Base-by-base conservation (phyloP, 1,140 invertebrate genomes). In the Sitophilus oryzae region DNA sequence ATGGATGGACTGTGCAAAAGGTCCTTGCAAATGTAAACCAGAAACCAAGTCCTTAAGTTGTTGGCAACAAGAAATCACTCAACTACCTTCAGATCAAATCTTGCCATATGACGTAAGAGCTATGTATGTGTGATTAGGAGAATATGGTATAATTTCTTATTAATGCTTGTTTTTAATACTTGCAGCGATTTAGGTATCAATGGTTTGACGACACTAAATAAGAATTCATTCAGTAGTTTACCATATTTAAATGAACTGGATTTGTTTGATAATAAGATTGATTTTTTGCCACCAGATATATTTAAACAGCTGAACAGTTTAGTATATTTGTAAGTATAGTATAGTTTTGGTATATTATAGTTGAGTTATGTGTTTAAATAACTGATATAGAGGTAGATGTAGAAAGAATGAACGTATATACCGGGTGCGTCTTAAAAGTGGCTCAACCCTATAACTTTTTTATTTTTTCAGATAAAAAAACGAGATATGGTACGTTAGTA, bases 121-220 rank as follows among this genome's bases (percentile, higher is more conserved):
- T 48, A 78, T 89, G 86, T 87, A 71, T 76, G 77, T 43, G 35
- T 30, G 11, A 6, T 6, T 30, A 30, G 5, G 5, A 6, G 25
- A 30, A 10, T 30, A 9, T 23, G 1, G 35, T 23, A 11, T 6
- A 6, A 30, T 30, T 51, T 11, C 38, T 21, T 19, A 44, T 52
- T 15, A 56, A 36, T n/a, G 52, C 45, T 16, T 52, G 51, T 35
- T 79, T 72, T 55, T 66, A 89, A n/a, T n/a, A n/a, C n/a, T n/a
- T n/a, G n/a, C n/a, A n/a, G 87, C 51, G 87, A 90, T 65, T 71
- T 91, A 11, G 86, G 85, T 0, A 80, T 82, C 4, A 91, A 90
- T 65, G 74, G 77, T 25, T 67, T 91, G 15, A 79, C 78, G 8
- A 84, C 84, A 0, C 71, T 91, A 14, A 84, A 89, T 67, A 85